phyloP scores from a whole-genome alignment of 1,140 invertebrate species.

The Armadillidium nasatum region DNA sequence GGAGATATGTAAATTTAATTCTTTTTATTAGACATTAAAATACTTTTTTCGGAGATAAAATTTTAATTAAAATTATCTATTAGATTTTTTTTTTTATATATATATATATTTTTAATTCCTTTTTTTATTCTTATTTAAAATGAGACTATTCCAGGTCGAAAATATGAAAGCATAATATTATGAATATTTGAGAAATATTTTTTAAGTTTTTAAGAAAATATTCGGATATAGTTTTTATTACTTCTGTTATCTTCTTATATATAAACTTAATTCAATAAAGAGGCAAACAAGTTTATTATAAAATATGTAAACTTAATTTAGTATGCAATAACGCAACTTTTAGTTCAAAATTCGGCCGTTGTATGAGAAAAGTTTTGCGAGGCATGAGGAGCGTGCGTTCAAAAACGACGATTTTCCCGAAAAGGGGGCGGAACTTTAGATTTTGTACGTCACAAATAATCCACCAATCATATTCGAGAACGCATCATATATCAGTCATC shows the following conservation, averaged over 20 bases:
- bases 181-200: not conserved
- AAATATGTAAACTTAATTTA: slow-evolving; percentile 14
- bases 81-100: not conserved
- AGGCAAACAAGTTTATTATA: slow-evolving; percentile 12
- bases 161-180: not conserved
- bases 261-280: slow-evolving; percentile 12
- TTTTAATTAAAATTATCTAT: not conserved
- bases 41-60: not conserved
- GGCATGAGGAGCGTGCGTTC: slow-evolving; percentile 7
- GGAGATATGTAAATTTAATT: no score
- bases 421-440: not conserved
- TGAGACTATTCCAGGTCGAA: not conserved
- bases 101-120: not conserved
- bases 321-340: slow-evolving; percentile 10
- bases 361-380: slow-evolving; percentile 5
- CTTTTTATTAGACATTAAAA: not conserved
- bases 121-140: not conserved
- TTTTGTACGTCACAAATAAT: not conserved
- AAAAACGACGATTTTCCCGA: not conserved
- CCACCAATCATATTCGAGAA: not conserved
- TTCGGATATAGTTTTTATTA: slow-evolving; percentile 9
- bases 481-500: not conserved
- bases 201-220: not conserved
- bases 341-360: slow-evolving; percentile 4
- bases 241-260: not conserved